Conservation (phyloP, 2,888 invertebrate species). For the Sinohyriopsis cumingii region DNA sequence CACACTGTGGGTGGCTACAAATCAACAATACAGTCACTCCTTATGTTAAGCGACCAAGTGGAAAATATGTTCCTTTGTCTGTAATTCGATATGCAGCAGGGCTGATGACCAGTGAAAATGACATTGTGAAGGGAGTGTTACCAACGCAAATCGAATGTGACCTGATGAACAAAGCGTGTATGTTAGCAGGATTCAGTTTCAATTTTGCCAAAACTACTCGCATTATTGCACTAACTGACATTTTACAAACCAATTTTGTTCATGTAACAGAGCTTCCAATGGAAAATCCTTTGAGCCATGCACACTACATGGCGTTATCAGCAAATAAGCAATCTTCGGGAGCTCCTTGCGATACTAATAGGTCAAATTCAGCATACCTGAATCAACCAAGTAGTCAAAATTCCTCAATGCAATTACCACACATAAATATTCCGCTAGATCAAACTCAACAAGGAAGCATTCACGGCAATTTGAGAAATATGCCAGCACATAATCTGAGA, state of each 20-base stretch:
- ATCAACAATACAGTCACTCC: slow-evolving; percentile 92
- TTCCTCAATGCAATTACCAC: background rate
- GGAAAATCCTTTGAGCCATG: slow-evolving; percentile 66
- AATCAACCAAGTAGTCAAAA: slow-evolving; percentile 1
- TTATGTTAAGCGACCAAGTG: slow-evolving; percentile 83
- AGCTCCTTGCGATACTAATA: background rate
- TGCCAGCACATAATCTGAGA: background rate
- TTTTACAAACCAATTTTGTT: slow-evolving; percentile 49
- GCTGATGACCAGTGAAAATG: slow-evolving; percentile 46
- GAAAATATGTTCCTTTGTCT: slow-evolving; percentile 87
- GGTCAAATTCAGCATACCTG: background rate
- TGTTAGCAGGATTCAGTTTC: slow-evolving; percentile 63
- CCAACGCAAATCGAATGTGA: slow-evolving; percentile 61
- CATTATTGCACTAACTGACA: slow-evolving; percentile 57
- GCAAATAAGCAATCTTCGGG: slow-evolving; percentile 14
- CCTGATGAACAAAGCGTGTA: slow-evolving; percentile 63
- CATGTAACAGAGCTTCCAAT: slow-evolving; percentile 62
- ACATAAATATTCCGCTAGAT: no score
- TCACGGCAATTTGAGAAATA: no score
- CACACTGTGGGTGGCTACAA: slow-evolving; percentile 60
- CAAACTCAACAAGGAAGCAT: no score
- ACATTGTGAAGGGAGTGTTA: slow-evolving; percentile 48
- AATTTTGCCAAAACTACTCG: slow-evolving; percentile 62
- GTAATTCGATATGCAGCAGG: slow-evolving; percentile 68
- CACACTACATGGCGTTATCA: slow-evolving; percentile 59